These are phyloP conservation scores for Archocentrus centrarchus DNA, from an alignment of 2,113 vertebrate genomes.

Conservation along the genomic window DNA sequence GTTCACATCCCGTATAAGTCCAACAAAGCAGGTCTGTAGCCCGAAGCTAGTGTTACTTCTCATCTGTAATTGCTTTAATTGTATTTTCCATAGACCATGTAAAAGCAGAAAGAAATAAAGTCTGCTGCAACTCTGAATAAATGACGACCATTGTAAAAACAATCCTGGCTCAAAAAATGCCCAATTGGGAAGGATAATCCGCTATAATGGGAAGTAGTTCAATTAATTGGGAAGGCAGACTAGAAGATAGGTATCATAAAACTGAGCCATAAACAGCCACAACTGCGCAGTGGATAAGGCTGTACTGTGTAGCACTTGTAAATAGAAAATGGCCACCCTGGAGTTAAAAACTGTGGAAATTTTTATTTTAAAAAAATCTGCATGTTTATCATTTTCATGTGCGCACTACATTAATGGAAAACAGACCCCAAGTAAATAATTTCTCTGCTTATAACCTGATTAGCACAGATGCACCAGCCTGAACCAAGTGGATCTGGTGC, in stretches of 20 bases:
- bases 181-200: slow-evolving; percentile 61
- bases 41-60: slow-evolving; percentile 55
- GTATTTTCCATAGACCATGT: slow-evolving; percentile 58
- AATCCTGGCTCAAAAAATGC: slow-evolving; percentile 45
- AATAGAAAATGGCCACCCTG: slow-evolving; percentile 70
- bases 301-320: slow-evolving; percentile 55
- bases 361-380: slow-evolving; percentile 62
- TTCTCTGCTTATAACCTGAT: slow-evolving; percentile 58
- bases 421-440: slow-evolving; percentile 63
- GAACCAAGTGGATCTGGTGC: slow-evolving; percentile 48
- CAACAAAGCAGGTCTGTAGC: slow-evolving; percentile 45
- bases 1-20: slow-evolving; percentile 50
- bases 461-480: slow-evolving; percentile 42
- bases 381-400: slow-evolving; percentile 62
- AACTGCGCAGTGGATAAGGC: slow-evolving; percentile 54
- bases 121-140: slow-evolving; percentile 56
- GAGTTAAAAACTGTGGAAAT: slow-evolving; percentile 58
- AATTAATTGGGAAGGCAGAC: slow-evolving; percentile 65
- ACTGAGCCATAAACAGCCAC: slow-evolving; percentile 59
- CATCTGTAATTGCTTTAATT: slow-evolving; percentile 68
- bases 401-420: slow-evolving; percentile 68
- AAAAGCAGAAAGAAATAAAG: slow-evolving; percentile 69
- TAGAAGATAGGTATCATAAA: slow-evolving; percentile 65
- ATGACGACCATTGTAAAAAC: slow-evolving; percentile 53
- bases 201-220: slow-evolving; percentile 62